Base-by-base conservation (phyloP, 2,888 invertebrate species). In the Tuta absoluta region DNA sequence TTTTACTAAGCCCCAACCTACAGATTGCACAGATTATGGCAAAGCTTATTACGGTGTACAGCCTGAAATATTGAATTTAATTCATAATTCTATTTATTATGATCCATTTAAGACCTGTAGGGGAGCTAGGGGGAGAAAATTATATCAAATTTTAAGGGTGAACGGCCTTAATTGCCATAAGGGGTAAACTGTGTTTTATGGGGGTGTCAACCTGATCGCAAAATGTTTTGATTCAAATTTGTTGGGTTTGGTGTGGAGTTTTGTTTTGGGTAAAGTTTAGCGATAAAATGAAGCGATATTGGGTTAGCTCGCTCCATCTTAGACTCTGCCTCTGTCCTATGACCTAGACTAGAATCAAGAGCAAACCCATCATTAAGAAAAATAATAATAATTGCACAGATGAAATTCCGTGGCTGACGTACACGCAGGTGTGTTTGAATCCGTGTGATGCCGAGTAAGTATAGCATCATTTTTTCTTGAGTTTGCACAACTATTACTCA, bases 131-230 rank as follows among this genome's bases (percentile, higher is more conserved):
- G 78, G 68, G 78, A 79, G 75, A 79, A 86, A 89, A 89, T 89
- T 89, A 88, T 89, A 87, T 84, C 84, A 85, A 86, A 90, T 89
- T 89, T 86, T 72, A 79, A 79, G 86, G 85, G 84, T 77, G 81
- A 79, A 78, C 77, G 72, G 72, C 80, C 83, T 82, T 73, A 71
- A 74, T 77, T 72, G 73, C 71, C 68, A 45, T 62, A 68, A 21
- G 33, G 58, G 62, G 62, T 65, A 58, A 65, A 58, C 53, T 19
- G 14, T 38, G 62, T 62, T 63, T 63, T 74, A 72, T 59, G 65
- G 56, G 59, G 48, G 64, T 62, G 67, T 70, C 65, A 66, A 69
- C 69, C 71, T 73, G 64, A n/a, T 37, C 48, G 45, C 23, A 24
- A 53, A 41, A 19, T 33, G 51, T 23, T 57, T 56, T 56, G 56